phyloP scores from a whole-genome alignment of 2,797 vertebrate species.

The Hybognathus amarus region DNA sequence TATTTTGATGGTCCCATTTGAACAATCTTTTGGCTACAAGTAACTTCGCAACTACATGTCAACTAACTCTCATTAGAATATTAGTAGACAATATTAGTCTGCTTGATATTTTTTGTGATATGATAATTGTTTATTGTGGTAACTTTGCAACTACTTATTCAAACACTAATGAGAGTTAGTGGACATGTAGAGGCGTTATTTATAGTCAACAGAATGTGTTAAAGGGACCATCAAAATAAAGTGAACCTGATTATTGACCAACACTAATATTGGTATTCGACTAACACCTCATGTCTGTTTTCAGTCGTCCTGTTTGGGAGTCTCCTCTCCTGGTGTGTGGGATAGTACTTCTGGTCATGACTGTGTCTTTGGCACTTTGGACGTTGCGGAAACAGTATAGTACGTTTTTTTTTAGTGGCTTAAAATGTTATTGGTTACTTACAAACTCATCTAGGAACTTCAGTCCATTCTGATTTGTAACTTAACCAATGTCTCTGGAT shows the following conservation, averaged over 20 bases:
- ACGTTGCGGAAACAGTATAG: slow-evolving; percentile 63
- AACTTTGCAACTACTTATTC: too few relatives aligned
- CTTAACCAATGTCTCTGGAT: background rate
- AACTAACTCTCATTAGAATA: too few relatives aligned
- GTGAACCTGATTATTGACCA: background rate
- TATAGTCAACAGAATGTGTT: too few relatives aligned
- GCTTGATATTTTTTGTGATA: too few relatives aligned
- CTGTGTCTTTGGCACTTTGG: slow-evolving; percentile 49
- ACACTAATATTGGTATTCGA: background rate
- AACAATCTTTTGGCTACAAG: too few relatives aligned
- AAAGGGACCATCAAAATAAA: too few relatives aligned
- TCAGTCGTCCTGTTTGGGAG: slow-evolving; percentile 63
- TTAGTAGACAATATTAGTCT: too few relatives aligned
- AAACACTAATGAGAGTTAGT: too few relatives aligned
- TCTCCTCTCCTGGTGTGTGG: slow-evolving; percentile 58
- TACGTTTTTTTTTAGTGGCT: slow-evolving; percentile 60
- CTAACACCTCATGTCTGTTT: slow-evolving; percentile 37
- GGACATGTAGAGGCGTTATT: too few relatives aligned
- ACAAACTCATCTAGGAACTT: background rate
- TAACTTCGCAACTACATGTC: too few relatives aligned
- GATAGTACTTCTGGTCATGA: slow-evolving; percentile 61
- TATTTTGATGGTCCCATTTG: too few relatives aligned
- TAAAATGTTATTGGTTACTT: background rate
- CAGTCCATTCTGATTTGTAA: background rate
- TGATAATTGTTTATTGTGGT: too few relatives aligned